phyloP scores from a whole-genome alignment of 2,888 invertebrate genomes.

The Melanostoma scalare region DNA sequence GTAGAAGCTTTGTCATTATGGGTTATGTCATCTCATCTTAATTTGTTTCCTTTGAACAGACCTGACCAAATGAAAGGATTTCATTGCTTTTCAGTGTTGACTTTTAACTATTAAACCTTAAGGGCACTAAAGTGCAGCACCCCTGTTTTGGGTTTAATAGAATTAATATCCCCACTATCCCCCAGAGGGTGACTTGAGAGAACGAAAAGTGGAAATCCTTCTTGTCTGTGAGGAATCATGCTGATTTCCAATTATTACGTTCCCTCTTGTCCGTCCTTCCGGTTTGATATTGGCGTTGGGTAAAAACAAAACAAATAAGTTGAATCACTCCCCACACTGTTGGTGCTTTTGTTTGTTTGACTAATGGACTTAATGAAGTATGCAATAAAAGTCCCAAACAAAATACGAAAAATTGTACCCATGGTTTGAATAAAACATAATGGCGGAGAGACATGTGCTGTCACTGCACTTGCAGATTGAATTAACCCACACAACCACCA shows the following conservation, averaged over 20 bases:
- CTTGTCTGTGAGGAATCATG: constrained; percentile 38
- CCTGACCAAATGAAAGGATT: constrained; percentile 24
- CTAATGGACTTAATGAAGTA: constrained; percentile 73
- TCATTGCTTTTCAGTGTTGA: constrained; percentile 13
- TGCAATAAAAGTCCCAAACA: constrained; percentile 59
- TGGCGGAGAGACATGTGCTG: constrained; percentile 8
- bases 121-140: constrained; percentile 49
- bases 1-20: constrained; percentile 44
- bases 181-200: constrained; percentile 3
- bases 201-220: constrained; percentile 1
- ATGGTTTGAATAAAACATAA: not conserved
- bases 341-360: constrained; percentile 66
- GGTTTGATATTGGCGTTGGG: constrained; percentile 17
- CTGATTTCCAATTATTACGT: constrained; percentile 71
- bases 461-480: constrained; percentile 60
- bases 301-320: constrained; percentile 59
- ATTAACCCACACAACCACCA: constrained; percentile 59
- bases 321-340: constrained; percentile 53
- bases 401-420: constrained; percentile 28
- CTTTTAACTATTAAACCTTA: not conserved
- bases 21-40: constrained; percentile 55
- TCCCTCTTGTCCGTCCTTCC: constrained; percentile 31
- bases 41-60: constrained; percentile 59
- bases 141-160: constrained; percentile 44
- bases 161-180: constrained; percentile 39